Evolutionary conservation across 1,140 invertebrate genomes (phyloP).

Genomic region (Drosophila fuyamai): DNA sequence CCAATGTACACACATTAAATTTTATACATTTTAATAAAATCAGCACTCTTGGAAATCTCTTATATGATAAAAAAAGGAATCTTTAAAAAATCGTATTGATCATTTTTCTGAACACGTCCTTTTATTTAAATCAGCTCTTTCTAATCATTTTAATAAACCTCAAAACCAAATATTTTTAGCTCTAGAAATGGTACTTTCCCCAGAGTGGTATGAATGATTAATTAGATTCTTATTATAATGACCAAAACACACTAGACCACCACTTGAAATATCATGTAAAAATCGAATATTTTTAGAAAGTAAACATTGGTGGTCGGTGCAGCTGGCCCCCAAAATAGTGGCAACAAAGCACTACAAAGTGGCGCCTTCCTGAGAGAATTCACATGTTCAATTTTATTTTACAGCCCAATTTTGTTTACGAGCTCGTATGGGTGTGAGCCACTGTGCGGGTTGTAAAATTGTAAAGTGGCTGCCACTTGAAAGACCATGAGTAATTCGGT

Average conservation of each 20-base stretch:
- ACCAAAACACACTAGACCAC: slow-evolving; percentile 2
- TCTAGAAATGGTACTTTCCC: not conserved
- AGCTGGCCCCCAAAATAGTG: slow-evolving; percentile 30
- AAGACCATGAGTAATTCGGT: slow-evolving; percentile 8
- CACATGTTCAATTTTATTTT: slow-evolving; percentile 56
- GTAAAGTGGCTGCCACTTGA: slow-evolving; percentile 49
- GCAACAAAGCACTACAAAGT: slow-evolving; percentile 21
- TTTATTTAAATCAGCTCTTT: too few relatives aligned
- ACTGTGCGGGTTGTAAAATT: slow-evolving; percentile 58
- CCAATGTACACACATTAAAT: too few relatives aligned
- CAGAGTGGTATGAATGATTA: too few relatives aligned
- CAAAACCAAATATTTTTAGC: not conserved
- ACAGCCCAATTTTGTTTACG: slow-evolving; percentile 58
- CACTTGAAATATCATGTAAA: slow-evolving; percentile 29
- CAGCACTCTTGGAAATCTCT: too few relatives aligned
- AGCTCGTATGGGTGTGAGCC: slow-evolving; percentile 40
- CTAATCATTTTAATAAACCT: too few relatives aligned
- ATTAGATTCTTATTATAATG: not conserved
- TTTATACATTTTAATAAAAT: too few relatives aligned
- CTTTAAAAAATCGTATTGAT: too few relatives aligned
- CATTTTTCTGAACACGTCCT: too few relatives aligned
- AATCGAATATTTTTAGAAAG: slow-evolving; percentile 6
- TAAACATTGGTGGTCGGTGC: slow-evolving; percentile 36
- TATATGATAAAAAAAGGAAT: too few relatives aligned
- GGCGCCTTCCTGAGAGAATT: slow-evolving; percentile 35